Conservation (phyloP, 92 coral and sea anemone species). For the Heliopora coerulea region DNA sequence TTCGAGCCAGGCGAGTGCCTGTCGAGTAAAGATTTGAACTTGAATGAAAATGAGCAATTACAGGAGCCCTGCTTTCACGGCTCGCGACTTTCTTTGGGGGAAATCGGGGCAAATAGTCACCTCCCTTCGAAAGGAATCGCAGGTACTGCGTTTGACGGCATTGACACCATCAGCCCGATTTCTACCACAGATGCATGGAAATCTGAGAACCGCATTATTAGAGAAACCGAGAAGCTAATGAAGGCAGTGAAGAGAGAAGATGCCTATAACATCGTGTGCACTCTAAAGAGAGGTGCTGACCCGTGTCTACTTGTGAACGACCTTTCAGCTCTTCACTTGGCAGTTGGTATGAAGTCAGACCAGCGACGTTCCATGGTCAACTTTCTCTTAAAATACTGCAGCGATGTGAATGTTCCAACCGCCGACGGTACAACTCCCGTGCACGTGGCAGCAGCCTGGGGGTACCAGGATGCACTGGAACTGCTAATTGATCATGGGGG, state of each 20-base stretch:
- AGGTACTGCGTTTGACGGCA: not conserved
- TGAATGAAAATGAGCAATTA: not conserved
- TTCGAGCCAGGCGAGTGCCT: slow-evolving; percentile 27
- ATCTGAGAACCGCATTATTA: not conserved
- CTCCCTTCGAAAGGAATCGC: not conserved
- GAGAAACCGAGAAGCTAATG: slow-evolving; percentile 20
- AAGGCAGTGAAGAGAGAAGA: slow-evolving; percentile 32
- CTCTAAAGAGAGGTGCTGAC: slow-evolving; percentile 69
- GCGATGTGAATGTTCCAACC: slow-evolving; percentile 75
- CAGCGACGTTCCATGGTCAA: slow-evolving; percentile 74
- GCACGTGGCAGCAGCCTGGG: slow-evolving; percentile 97
- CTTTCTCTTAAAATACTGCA: slow-evolving; percentile 72
- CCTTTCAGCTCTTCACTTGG: slow-evolving; percentile 71
- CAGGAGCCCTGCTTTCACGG: not conserved
- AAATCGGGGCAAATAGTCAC: not conserved
- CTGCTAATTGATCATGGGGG: slow-evolving; percentile 47
- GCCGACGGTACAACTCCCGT: slow-evolving; percentile 89
- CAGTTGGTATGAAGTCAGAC: slow-evolving; percentile 72
- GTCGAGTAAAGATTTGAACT: not conserved
- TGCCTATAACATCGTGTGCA: slow-evolving; percentile 27
- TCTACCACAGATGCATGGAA: slow-evolving; percentile 3
- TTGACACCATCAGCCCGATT: slow-evolving; percentile 39
- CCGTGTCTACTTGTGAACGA: slow-evolving; percentile 75
- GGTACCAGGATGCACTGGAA: slow-evolving; percentile 75
- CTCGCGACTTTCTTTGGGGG: slow-evolving; percentile 30